Conservation (phyloP, 2,797 vertebrate genomes). For the Loriculus beryllinus region DNA sequence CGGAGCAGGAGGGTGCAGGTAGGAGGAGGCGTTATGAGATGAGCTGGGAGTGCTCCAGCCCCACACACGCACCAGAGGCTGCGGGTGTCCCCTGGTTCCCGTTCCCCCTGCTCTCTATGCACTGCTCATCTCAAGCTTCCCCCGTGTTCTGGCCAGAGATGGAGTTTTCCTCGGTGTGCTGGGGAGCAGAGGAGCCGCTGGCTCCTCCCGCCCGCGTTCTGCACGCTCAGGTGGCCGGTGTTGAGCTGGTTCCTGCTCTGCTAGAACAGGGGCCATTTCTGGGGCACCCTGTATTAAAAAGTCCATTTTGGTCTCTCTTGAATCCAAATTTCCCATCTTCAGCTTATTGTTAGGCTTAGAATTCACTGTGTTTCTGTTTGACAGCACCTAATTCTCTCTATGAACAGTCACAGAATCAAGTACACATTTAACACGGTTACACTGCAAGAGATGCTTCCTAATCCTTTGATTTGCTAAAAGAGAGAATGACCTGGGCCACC, state of each 20-base stretch:
- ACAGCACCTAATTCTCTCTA: accelerated
- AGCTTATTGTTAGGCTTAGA: background rate
- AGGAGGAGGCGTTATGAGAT: accelerated
- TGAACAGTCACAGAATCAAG: background rate
- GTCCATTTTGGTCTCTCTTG: accelerated
- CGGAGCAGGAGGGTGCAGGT: background rate
- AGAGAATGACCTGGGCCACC: background rate
- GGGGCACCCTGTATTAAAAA: background rate
- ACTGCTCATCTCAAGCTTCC: background rate
- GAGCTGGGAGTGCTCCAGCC: background rate
- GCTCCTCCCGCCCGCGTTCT: accelerated
- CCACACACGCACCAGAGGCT: accelerated
- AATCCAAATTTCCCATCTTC: background rate
- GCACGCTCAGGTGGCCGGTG: accelerated
- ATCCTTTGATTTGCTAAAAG: background rate
- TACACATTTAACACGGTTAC: accelerated
- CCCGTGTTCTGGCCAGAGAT: accelerated
- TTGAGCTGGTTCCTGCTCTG: background rate
- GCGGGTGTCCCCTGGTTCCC: background rate
- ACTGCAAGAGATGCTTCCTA: background rate
- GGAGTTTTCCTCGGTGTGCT: background rate
- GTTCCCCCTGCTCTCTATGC: background rate
- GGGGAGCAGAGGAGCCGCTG: background rate
- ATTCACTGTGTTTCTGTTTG: background rate
- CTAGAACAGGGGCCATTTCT: background rate